These are phyloP conservation scores for Hassar affinis DNA, from an alignment of 2,113 vertebrate species.

Conservation along the genomic window DNA sequence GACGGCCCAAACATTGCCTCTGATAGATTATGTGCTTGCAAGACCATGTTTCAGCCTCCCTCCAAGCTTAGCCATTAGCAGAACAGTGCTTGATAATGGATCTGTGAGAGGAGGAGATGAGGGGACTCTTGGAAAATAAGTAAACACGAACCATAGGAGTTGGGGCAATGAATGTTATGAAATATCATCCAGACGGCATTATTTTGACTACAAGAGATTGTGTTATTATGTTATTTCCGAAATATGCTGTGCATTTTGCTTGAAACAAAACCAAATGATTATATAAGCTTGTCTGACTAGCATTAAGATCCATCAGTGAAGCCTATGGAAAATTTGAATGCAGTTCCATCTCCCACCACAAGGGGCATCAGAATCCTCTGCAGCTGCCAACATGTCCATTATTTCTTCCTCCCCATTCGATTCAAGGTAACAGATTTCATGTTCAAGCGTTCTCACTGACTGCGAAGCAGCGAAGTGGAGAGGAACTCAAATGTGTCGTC, in stretches of 20 bases:
- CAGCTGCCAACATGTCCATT: not conserved
- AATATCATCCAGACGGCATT: not conserved
- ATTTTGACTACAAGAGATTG: not conserved
- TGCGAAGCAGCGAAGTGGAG: not conserved
- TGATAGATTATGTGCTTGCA: conserved; percentile 37
- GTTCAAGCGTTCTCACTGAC: conserved; percentile 2
- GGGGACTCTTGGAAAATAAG: conserved; percentile 27
- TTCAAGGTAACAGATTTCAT: conserved; percentile 27
- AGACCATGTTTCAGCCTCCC: conserved; percentile 37
- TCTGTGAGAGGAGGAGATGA: not conserved
- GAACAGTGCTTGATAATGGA: conserved; percentile 31
- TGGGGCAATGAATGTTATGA: not conserved
- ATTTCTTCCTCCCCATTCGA: not conserved
- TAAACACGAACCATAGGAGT: not conserved
- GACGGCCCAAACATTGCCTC: conserved; percentile 46
- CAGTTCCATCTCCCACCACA: not conserved
- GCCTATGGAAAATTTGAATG: not conserved
- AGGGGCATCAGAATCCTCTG: not conserved
- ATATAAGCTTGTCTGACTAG: not conserved
- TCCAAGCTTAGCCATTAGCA: conserved; percentile 35
- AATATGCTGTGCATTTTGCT: not conserved
- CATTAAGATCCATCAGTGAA: not conserved
- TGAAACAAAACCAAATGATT: not conserved
- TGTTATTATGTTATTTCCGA: not conserved
- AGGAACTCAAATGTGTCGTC: not conserved